phyloP scores from a whole-genome alignment of 2,797 vertebrate genomes.

The Loris lydekkerianus region DNA sequence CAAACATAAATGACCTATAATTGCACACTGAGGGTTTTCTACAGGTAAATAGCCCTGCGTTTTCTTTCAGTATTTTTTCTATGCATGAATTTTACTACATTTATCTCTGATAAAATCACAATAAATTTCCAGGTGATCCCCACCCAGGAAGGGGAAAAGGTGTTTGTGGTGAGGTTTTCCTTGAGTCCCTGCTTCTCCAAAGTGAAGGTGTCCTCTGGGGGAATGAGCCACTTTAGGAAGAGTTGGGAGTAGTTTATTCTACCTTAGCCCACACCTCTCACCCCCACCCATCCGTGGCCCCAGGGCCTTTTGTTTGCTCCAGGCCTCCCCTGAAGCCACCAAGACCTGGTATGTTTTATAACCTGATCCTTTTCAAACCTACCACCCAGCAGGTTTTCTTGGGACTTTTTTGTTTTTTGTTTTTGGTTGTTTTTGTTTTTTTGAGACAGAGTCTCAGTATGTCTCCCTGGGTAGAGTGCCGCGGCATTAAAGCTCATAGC shows the following conservation, averaged over 20 bases:
- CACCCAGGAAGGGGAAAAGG: neutral
- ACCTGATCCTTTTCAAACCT: slow-evolving; percentile 68
- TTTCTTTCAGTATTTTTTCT: slow-evolving; percentile 65
- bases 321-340: neutral
- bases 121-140: slow-evolving; percentile 27
- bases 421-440: no score
- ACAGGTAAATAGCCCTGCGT: neutral
- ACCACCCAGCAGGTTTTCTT: slow-evolving; percentile 42
- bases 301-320: slow-evolving; percentile 70
- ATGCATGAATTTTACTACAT: neutral
- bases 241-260: fast-evolving
- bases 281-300: slow-evolving; percentile 46
- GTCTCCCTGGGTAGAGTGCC: no score
- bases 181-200: neutral
- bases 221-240: neutral
- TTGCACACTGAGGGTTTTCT: slow-evolving; percentile 62
- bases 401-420: no score
- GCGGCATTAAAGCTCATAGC: no score
- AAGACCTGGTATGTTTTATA: slow-evolving; percentile 72
- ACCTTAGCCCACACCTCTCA: neutral
- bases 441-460: no score
- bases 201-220: neutral
- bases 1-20: slow-evolving; percentile 73
- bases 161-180: neutral
- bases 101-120: slow-evolving; percentile 68